Conservation (phyloP, 2,888 invertebrate genomes). For the Aelia acuminata region DNA sequence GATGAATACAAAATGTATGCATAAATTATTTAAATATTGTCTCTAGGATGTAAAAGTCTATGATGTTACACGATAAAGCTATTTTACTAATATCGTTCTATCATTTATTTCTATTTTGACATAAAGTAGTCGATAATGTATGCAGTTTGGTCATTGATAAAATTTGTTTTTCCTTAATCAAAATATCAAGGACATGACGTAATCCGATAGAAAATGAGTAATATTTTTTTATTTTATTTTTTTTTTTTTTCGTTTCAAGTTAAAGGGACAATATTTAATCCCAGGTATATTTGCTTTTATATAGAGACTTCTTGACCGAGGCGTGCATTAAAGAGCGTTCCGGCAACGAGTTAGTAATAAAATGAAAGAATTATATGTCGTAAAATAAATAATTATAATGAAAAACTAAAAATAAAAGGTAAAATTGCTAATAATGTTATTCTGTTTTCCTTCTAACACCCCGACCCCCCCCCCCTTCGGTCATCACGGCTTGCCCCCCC, state of each 20-base stretch:
- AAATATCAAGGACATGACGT: not conserved
- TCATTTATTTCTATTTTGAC: not conserved
- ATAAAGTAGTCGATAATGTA: not conserved
- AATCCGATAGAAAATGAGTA: not conserved
- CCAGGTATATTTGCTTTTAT: too few relatives aligned
- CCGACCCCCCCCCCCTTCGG: too few relatives aligned
- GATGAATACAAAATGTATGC: not conserved
- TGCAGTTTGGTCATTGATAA: not conserved
- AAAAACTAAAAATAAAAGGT: too few relatives aligned
- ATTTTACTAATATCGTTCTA: not conserved
- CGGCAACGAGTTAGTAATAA: too few relatives aligned
- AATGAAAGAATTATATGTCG: too few relatives aligned
- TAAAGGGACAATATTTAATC: not conserved
- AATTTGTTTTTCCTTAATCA: not conserved
- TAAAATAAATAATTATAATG: too few relatives aligned
- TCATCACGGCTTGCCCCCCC: too few relatives aligned
- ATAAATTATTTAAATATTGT: conserved; percentile 11
- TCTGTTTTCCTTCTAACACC: too few relatives aligned
- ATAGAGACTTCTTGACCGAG: too few relatives aligned
- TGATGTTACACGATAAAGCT: not conserved
- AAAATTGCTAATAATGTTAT: too few relatives aligned
- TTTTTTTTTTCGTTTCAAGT: not conserved
- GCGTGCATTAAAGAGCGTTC: too few relatives aligned
- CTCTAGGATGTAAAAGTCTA: not conserved
- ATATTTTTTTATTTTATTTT: not conserved